Evolutionary conservation across 2,888 invertebrate genomes (phyloP), one percentile per base, ranked within the genome.

Genomic region (Chymomyza amoena): DNA sequence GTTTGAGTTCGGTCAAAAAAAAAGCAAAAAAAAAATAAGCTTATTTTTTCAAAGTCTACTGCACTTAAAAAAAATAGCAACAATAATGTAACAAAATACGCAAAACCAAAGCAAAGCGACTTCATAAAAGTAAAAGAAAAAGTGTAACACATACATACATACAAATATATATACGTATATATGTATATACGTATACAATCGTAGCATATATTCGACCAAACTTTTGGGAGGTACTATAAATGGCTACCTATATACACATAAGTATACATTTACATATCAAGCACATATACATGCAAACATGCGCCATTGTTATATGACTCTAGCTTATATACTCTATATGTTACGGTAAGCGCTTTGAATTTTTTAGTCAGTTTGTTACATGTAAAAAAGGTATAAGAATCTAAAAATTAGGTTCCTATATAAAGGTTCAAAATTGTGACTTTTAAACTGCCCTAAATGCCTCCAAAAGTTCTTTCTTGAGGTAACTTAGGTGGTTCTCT

Each of bases 151-250:
- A 54, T n/a, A 54, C 54, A 54, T 10, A n/a, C 10, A 54, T n/a
- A 54, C 54, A 54, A 7, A 18, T n/a, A 18, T 10, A 54, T 2
- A 54, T n/a, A 20, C 16, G 20, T 2, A 25, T 25, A 25, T n/a
- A n/a, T n/a, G n/a, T n/a, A n/a, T n/a, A n/a, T n/a, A n/a, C n/a
- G n/a, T n/a, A 16, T 15, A n/a, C 52, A 52, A 51, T n/a, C 3
- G n/a, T 51, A 28, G 15, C 68, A 78, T 73, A 73, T 61, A 73
- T 76, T 73, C 80, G 72, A 73, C 70, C 80, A 79, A 83, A 81
- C 85, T 79, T 79, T 79, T 73, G 83, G 78, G 83, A 13, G 39
- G 5, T 45, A 77, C 85, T 80, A 83, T 83, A 85, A 85, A 83
- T 85, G 85, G 79, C 83, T 80, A 79, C 79, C 79, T 77, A 73